phyloP scores from a whole-genome alignment of 92 coral and sea anemone genomes.

The Hydrozoanthus gracilis region DNA sequence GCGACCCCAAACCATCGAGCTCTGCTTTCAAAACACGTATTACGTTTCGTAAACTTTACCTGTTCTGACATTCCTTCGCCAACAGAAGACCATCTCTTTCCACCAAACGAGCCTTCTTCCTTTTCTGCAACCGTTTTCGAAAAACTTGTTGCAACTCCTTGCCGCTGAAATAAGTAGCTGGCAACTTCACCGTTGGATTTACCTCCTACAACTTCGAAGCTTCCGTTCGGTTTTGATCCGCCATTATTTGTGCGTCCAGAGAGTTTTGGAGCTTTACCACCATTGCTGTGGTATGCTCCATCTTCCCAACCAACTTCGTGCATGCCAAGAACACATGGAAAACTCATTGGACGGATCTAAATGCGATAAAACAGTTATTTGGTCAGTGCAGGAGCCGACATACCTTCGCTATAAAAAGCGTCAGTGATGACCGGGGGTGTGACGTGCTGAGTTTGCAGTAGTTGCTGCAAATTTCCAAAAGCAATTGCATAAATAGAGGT shows the following conservation, averaged over 20 bases:
- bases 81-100: constrained; percentile 93
- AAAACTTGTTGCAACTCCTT: constrained; percentile 99
- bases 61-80: constrained; percentile 91
- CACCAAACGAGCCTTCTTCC: constrained; percentile 92
- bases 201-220: constrained; percentile 93
- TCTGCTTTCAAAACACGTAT: constrained; percentile 34
- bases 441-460: constrained; percentile 92
- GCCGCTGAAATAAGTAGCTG: constrained; percentile 98
- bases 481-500: constrained; percentile 62
- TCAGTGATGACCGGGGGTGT: constrained; percentile 91
- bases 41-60: constrained; percentile 53
- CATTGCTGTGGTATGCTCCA: constrained; percentile 92
- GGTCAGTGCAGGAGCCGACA: constrained; percentile 70
- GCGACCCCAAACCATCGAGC: neutral
- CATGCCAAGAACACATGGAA: constrained; percentile 99
- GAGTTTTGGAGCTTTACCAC: constrained; percentile 92
- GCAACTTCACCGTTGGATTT: constrained; percentile 99
- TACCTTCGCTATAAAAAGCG: constrained; percentile 57
- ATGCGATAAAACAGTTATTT: constrained; percentile 66
- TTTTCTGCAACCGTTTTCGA: constrained; percentile 96
- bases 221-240: constrained; percentile 74
- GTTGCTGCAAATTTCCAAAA: constrained; percentile 40
- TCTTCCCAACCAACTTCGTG: constrained; percentile 99
- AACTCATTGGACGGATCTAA: constrained; percentile 99
- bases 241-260: constrained; percentile 83